Percentiles rank a stretch among this genome's conserved stretches.
phyloP scores from a whole-genome alignment of 2,888 invertebrate genomes.

The Psylliodes chrysocephalus region DNA sequence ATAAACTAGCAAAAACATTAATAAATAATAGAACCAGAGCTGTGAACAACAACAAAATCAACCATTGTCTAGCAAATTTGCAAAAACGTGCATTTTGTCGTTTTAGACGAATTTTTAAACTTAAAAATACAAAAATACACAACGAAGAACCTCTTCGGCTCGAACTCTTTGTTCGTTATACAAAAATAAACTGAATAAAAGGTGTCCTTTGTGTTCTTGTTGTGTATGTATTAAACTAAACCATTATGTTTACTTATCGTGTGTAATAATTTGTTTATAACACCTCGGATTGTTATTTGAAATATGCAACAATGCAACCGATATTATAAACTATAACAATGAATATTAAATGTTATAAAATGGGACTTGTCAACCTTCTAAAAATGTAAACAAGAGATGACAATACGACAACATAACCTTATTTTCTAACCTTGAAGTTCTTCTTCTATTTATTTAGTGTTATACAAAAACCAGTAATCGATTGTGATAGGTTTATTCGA shows the following conservation, averaged over 20 bases:
- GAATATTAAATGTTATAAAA: too few relatives aligned
- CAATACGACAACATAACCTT: too few relatives aligned
- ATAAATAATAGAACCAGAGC: slow-evolving; percentile 50
- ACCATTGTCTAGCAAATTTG: slow-evolving; percentile 57
- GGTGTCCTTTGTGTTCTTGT: slow-evolving; percentile 17
- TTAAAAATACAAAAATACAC: slow-evolving; percentile 13
- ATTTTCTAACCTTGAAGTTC: too few relatives aligned
- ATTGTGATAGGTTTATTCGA: too few relatives aligned
- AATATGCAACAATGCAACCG: not conserved
- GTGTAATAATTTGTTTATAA: not conserved
- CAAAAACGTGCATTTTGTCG: slow-evolving; percentile 54
- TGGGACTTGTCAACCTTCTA: too few relatives aligned
- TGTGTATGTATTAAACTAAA: slow-evolving; percentile 2
- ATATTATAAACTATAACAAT: too few relatives aligned
- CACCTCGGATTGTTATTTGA: not conserved
- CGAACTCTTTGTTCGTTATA: slow-evolving; percentile 13
- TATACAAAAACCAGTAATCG: too few relatives aligned
- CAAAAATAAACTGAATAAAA: slow-evolving; percentile 20
- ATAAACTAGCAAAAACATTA: slow-evolving; percentile 54
- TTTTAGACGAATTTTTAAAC: slow-evolving; percentile 52
- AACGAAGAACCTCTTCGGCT: not conserved
- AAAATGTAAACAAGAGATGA: too few relatives aligned
- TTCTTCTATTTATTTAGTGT: too few relatives aligned
- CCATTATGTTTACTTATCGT: slow-evolving; percentile 12
- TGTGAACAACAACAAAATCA: slow-evolving; percentile 51